Evolutionary conservation across 2,888 invertebrate genomes (phyloP).

Genomic region (Drosophila monieri): DNA sequence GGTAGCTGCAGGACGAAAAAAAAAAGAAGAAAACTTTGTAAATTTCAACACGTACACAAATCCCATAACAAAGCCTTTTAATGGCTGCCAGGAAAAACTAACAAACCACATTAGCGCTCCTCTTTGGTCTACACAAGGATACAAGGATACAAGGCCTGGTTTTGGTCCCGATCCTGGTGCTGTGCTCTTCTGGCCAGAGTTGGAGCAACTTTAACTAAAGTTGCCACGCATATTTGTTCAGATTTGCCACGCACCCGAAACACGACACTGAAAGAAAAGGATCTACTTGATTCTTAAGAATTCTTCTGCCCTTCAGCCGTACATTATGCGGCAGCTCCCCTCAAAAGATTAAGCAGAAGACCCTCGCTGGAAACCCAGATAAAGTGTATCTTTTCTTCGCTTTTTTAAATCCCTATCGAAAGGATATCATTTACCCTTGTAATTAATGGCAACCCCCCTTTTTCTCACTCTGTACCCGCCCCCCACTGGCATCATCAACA

Average conservation of each 20-base stretch:
- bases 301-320: too few relatives aligned
- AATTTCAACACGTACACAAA: constrained; percentile 80
- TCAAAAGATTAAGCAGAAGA: too few relatives aligned
- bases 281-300: too few relatives aligned
- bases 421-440: too few relatives aligned
- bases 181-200: neutral
- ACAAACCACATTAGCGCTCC: constrained; percentile 74
- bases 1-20: neutral
- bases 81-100: constrained; percentile 76
- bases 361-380: too few relatives aligned
- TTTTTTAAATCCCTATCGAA: too few relatives aligned
- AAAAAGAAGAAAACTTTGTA: constrained; percentile 57
- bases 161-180: neutral
- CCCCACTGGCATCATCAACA: constrained; percentile 12
- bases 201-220: constrained; percentile 59
- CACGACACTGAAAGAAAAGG: constrained; percentile 2
- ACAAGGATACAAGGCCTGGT: neutral
- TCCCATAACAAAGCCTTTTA: constrained; percentile 78
- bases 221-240: constrained; percentile 67
- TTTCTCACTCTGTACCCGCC: neutral
- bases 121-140: neutral
- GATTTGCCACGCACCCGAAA: constrained; percentile 54
- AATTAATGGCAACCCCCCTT: neutral
- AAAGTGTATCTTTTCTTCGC: too few relatives aligned
- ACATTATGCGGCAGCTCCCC: too few relatives aligned